Percentiles rank a stretch among this genome's conserved stretches.
Evolutionary conservation across 1,140 invertebrate genomes (phyloP).

Genomic region (Drosophila grimshawi): DNA sequence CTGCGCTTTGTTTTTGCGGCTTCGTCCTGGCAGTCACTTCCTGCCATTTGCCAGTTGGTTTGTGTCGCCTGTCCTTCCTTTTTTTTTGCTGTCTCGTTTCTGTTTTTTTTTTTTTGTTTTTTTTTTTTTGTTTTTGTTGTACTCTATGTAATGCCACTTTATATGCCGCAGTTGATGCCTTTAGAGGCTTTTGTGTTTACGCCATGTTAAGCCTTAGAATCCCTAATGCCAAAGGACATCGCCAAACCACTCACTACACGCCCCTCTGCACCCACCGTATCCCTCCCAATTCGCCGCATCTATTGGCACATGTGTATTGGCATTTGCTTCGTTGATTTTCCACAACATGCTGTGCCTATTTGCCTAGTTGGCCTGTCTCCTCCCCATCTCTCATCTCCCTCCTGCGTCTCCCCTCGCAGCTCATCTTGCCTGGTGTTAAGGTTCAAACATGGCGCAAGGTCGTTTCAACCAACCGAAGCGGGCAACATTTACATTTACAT

Average conservation of each 20-base stretch:
- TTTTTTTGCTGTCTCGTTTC: slow-evolving; percentile 9
- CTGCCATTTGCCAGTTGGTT: slow-evolving; percentile 66
- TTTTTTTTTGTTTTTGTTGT: slow-evolving; percentile 40
- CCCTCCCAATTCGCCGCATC: slow-evolving; percentile 18
- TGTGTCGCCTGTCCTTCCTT: slow-evolving; percentile 15
- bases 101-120: slow-evolving; percentile 33
- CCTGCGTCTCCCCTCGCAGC: slow-evolving; percentile 6
- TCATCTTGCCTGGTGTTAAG: slow-evolving; percentile 64
- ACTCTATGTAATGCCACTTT: slow-evolving; percentile 79
- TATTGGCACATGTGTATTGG: slow-evolving; percentile 77
- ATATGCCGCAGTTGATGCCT: slow-evolving; percentile 83
- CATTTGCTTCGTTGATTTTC: slow-evolving; percentile 83
- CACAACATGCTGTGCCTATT: slow-evolving; percentile 75
- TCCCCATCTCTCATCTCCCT: not conserved
- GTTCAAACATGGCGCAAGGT: slow-evolving; percentile 80
- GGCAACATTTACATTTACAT: slow-evolving; percentile 78
- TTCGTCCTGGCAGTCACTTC: slow-evolving; percentile 56
- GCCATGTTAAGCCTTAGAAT: slow-evolving; percentile 81
- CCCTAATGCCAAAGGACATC: slow-evolving; percentile 74
- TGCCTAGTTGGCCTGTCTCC: slow-evolving; percentile 69
- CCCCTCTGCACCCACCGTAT: not conserved
- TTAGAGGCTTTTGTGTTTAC: slow-evolving; percentile 83
- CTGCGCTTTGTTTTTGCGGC: slow-evolving; percentile 76
- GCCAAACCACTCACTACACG: slow-evolving; percentile 9
- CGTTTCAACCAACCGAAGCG: slow-evolving; percentile 74